phyloP scores from a whole-genome alignment of 2,113 vertebrate species.

The Thalassoma bifasciatum region DNA sequence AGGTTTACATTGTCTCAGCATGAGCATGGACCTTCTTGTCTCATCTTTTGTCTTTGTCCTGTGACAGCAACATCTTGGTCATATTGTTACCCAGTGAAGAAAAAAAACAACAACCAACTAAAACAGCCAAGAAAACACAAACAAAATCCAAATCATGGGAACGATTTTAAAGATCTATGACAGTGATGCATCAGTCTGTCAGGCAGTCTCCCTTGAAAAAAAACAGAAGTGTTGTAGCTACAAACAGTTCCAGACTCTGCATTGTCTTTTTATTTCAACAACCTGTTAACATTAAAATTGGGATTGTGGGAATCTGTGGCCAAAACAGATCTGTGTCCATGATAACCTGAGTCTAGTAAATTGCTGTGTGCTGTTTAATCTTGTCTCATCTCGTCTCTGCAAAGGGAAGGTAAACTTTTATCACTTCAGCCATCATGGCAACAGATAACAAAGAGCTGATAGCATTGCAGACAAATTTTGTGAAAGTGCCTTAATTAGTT shows the following conservation, averaged over 20 bases:
- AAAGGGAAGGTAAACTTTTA: constrained; percentile 5
- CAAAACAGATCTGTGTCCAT: neutral
- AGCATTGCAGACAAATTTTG: neutral
- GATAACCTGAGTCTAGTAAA: constrained; percentile 16
- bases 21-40: constrained; percentile 20
- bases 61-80: constrained; percentile 1
- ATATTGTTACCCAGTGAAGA: neutral
- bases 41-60: constrained; percentile 18
- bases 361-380: neutral
- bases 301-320: neutral
- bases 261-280: neutral
- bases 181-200: neutral
- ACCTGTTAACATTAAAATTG: neutral
- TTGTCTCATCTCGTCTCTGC: neutral
- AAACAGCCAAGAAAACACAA: neutral
- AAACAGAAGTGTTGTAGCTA: neutral
- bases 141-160: neutral
- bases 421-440: constrained; percentile 13
- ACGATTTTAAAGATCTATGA: neutral
- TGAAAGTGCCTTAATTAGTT: neutral
- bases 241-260: neutral
- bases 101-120: neutral
- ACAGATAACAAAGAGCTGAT: neutral
- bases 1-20: constrained; percentile 42
- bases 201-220: too few species aligned